These are phyloP conservation scores for Hypselothyrea guttata DNA, from an alignment of 2,888 invertebrate species.

Conservation along the genomic window DNA sequence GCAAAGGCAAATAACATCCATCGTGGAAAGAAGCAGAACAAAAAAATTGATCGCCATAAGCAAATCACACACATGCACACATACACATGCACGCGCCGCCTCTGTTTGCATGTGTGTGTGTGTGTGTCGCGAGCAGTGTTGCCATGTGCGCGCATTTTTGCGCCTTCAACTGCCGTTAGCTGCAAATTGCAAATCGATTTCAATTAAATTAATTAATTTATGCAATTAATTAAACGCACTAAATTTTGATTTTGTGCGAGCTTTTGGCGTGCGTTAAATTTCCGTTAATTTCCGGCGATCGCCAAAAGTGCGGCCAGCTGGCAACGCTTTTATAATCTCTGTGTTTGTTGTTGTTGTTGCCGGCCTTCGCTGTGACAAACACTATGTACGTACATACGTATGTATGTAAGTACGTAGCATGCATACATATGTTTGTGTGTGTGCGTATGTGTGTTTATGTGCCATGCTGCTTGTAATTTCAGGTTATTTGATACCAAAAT, in stretches of 20 bases:
- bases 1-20: slow-evolving; percentile 43
- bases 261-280: too few species aligned
- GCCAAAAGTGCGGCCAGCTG: slow-evolving; percentile 61
- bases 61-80: slow-evolving; percentile 44
- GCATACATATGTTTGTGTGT: too few species aligned
- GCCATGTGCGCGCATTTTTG: slow-evolving; percentile 72
- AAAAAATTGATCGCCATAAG: slow-evolving; percentile 74
- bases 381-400: slow-evolving; percentile 39
- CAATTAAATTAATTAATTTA: slow-evolving; percentile 27
- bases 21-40: slow-evolving; percentile 37
- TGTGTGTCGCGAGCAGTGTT: slow-evolving; percentile 61
- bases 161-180: slow-evolving; percentile 51
- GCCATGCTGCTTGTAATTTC: slow-evolving; percentile 69
- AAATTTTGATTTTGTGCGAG: too few species aligned
- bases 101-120: slow-evolving; percentile 21
- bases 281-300: slow-evolving; percentile 38
- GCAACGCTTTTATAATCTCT: slow-evolving; percentile 54
- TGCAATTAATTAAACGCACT: slow-evolving; percentile 8
- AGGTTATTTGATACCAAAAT: slow-evolving; percentile 76
- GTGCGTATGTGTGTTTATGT: slow-evolving; percentile 36
- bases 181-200: slow-evolving; percentile 27
- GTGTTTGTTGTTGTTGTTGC: slow-evolving; percentile 32
- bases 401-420: slow-evolving; percentile 13
- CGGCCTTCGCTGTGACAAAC: slow-evolving; percentile 68
- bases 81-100: not conserved